Evolutionary conservation across 2,797 vertebrate genomes (phyloP).

Genomic region (Siniperca undulata): DNA sequence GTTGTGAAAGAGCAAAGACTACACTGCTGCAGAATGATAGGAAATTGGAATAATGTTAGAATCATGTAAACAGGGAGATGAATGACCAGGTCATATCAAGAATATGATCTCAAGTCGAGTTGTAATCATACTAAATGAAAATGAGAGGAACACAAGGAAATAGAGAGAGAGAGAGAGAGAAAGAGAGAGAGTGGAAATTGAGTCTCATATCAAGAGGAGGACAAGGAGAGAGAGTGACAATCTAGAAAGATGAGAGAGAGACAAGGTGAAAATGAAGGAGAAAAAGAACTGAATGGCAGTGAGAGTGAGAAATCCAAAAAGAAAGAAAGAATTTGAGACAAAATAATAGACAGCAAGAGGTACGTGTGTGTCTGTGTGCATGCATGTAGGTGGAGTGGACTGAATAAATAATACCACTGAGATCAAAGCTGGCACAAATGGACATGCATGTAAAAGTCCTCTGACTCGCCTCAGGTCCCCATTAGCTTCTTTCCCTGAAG

Average conservation of each 20-base stretch:
- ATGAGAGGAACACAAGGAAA: background rate
- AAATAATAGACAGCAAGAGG: background rate
- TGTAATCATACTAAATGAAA: background rate
- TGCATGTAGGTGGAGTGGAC: background rate
- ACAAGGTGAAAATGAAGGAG: slow-evolving; percentile 1
- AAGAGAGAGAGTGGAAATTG: background rate
- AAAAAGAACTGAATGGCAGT: background rate
- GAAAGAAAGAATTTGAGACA: slow-evolving; percentile 10
- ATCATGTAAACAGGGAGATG: background rate
- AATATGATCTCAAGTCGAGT: background rate
- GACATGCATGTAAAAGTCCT: slow-evolving; percentile 43
- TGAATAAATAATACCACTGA: slow-evolving; percentile 48
- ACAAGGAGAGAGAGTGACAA: background rate
- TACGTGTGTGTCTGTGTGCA: background rate
- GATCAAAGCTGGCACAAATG: slow-evolving; percentile 61
- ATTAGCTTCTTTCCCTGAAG: slow-evolving; percentile 34
- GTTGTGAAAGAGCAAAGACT: background rate
- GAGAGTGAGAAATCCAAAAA: slow-evolving; percentile 5
- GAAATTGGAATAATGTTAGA: background rate
- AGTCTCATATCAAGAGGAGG: background rate
- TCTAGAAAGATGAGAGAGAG: background rate
- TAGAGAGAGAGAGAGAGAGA: background rate
- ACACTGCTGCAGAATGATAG: background rate
- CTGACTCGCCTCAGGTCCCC: slow-evolving; percentile 38
- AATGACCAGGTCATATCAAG: background rate